These are phyloP conservation scores for Temnothorax longispinosus DNA, from an alignment of 1,140 invertebrate species.

Conservation along the genomic window DNA sequence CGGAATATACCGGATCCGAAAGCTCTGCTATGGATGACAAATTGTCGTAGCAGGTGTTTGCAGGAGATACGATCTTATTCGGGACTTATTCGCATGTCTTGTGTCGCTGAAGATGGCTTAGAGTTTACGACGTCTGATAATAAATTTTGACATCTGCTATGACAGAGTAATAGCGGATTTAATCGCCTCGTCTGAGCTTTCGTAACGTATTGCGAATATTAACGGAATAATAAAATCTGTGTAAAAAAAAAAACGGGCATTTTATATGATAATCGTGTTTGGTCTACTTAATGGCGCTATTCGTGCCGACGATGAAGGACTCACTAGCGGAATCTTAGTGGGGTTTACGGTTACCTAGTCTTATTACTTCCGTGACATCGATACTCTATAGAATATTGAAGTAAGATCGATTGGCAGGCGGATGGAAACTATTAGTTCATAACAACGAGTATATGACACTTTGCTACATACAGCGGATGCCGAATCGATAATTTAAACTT, in stretches of 20 bases:
- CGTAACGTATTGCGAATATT: background rate
- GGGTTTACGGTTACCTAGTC: background rate
- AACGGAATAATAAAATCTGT: background rate
- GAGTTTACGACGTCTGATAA: slow-evolving; percentile 64
- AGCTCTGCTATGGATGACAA: slow-evolving; percentile 77
- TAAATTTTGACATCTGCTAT: slow-evolving; percentile 46
- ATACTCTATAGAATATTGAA: slow-evolving; percentile 27
- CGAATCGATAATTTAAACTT: slow-evolving; percentile 57
- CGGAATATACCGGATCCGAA: slow-evolving; percentile 69
- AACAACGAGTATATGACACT: slow-evolving; percentile 44
- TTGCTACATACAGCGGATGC: slow-evolving; percentile 27
- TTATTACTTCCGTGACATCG: slow-evolving; percentile 31
- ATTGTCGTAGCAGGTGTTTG: slow-evolving; percentile 75
- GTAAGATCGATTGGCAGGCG: slow-evolving; percentile 23
- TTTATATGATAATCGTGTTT: slow-evolving; percentile 42
- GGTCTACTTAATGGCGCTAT: background rate
- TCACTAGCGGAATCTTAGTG: background rate
- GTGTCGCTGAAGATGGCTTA: slow-evolving; percentile 57
- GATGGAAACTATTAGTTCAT: slow-evolving; percentile 43
- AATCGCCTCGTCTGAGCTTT: background rate
- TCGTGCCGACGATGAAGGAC: background rate
- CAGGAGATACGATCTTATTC: slow-evolving; percentile 70
- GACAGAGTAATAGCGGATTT: slow-evolving; percentile 30
- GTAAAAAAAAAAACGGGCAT: background rate
- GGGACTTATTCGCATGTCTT: slow-evolving; percentile 68